These are phyloP conservation scores for Leucania comma DNA, from an alignment of 2,888 invertebrate genomes.

Conservation along the genomic window DNA sequence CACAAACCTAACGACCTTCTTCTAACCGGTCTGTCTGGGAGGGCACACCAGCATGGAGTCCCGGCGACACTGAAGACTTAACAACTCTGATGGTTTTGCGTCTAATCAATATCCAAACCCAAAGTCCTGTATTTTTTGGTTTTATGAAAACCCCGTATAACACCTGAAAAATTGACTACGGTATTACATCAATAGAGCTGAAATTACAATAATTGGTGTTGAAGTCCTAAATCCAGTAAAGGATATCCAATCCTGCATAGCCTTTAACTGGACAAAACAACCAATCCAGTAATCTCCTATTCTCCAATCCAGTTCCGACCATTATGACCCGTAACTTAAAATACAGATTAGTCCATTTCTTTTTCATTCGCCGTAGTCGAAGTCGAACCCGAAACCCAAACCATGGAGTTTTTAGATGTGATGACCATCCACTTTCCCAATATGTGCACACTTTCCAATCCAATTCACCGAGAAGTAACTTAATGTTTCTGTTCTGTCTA, in stretches of 20 bases:
- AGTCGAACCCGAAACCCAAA: slow-evolving; percentile 41
- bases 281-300: slow-evolving; percentile 50
- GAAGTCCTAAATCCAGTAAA: slow-evolving; percentile 30
- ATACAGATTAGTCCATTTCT: slow-evolving; percentile 9
- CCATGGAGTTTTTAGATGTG: slow-evolving; percentile 57
- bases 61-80: slow-evolving; percentile 83
- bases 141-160: slow-evolving; percentile 59
- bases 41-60: slow-evolving; percentile 89
- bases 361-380: slow-evolving; percentile 61
- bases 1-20: slow-evolving; percentile 90
- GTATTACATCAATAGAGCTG: slow-evolving; percentile 39
- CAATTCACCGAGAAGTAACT: slow-evolving; percentile 75
- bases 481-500: slow-evolving; percentile 80
- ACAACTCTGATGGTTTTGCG: slow-evolving; percentile 81
- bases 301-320: slow-evolving; percentile 48
- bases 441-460: slow-evolving; percentile 76
- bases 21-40: slow-evolving; percentile 90
- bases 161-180: slow-evolving; percentile 58
- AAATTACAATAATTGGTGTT: slow-evolving; percentile 37
- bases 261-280: slow-evolving; percentile 49
- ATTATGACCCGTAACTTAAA: slow-evolving; percentile 13
- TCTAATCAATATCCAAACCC: slow-evolving; percentile 80
- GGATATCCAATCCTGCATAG: slow-evolving; percentile 37
- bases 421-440: slow-evolving; percentile 59
- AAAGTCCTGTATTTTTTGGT: slow-evolving; percentile 68